phyloP scores from a whole-genome alignment of 2,113 vertebrate species.

The Chaetodon trifascialis region DNA sequence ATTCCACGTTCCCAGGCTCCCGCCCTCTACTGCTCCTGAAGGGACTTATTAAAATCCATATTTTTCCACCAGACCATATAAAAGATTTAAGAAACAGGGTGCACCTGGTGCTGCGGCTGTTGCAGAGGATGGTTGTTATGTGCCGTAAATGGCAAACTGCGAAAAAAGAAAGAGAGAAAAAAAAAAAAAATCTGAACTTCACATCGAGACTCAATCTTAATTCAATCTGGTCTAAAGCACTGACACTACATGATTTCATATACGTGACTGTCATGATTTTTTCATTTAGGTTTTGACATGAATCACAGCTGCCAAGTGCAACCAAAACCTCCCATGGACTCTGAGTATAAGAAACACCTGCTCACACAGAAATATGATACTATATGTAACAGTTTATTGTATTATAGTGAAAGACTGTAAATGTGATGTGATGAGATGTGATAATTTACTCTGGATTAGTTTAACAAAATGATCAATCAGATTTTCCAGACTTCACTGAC shows the following conservation, averaged over 20 bases:
- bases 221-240: not conserved
- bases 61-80: conserved; percentile 76
- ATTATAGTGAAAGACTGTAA: conserved; percentile 21
- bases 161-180: conserved; percentile 24
- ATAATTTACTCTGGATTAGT: conserved; percentile 19
- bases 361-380: conserved; percentile 58
- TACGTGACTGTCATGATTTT: conserved; percentile 35
- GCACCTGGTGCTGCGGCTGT: conserved; percentile 77
- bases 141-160: conserved; percentile 44
- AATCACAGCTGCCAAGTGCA: conserved; percentile 63
- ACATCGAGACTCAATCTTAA: conserved; percentile 25
- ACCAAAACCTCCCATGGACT: conserved; percentile 49
- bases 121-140: conserved; percentile 49
- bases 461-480: not conserved
- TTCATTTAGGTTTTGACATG: conserved; percentile 52
- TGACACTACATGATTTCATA: conserved; percentile 3
- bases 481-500: not conserved
- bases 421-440: conserved; percentile 45
- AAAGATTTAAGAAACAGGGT: conserved; percentile 75
- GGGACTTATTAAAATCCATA: conserved; percentile 85
- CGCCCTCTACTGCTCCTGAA: conserved; percentile 73
- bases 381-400: conserved; percentile 64
- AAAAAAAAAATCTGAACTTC: not conserved
- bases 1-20: conserved; percentile 71
- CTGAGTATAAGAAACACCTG: conserved; percentile 77